Evolutionary conservation across 2,888 invertebrate genomes (phyloP).

Genomic region (Ophioninae sp.): DNA sequence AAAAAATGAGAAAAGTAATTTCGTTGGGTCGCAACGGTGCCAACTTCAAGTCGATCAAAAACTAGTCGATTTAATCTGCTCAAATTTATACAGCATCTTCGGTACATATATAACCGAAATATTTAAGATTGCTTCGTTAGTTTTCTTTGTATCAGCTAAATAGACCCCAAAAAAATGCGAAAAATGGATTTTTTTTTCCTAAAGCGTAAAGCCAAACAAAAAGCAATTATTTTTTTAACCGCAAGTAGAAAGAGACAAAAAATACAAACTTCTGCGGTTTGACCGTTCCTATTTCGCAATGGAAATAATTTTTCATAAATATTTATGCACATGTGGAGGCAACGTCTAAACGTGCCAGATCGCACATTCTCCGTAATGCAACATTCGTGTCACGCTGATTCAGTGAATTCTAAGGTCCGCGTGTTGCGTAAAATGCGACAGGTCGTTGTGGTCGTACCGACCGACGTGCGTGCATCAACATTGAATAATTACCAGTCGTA

Average conservation of each 20-base stretch:
- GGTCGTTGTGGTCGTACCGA: not conserved
- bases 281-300: not conserved
- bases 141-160: no score
- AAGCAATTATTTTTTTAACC: no score
- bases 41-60: no score
- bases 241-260: not conserved
- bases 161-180: no score
- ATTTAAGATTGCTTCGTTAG: no score
- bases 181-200: no score
- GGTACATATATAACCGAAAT: no score
- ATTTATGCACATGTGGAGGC: not conserved
- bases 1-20: no score
- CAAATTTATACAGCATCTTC: no score
- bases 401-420: slow-evolving; percentile 13
- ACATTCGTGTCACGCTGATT: slow-evolving; percentile 28
- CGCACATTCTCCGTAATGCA: not conserved
- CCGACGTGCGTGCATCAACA: slow-evolving; percentile 14
- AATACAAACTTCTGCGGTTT: not conserved
- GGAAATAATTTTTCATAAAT: not conserved
- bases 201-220: no score
- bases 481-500: slow-evolving; percentile 29
- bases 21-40: no score
- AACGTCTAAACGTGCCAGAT: not conserved
- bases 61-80: no score
- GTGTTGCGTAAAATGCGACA: slow-evolving; percentile 34